Base-by-base conservation (phyloP, 2,113 vertebrate genomes). In the Cyprinodon tularosa region DNA sequence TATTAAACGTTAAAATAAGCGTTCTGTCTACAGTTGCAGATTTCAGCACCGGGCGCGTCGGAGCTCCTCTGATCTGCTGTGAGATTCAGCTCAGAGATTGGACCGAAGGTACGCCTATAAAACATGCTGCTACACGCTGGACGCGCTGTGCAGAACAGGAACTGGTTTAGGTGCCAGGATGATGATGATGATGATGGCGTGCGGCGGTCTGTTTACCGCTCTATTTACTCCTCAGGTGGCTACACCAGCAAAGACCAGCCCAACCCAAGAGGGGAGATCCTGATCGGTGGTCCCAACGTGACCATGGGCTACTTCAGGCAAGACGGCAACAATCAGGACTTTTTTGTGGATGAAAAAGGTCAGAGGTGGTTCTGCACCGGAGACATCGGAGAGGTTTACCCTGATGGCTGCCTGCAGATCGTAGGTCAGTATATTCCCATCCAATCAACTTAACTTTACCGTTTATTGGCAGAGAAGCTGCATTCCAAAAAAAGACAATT, bases 341-440 rank as follows among this genome's bases (percentile, higher is more conserved):
- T 97, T 76, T 95, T 93, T 64, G 66, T 93, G 59, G 97, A 99
- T 63, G 94, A 96, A 65, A 94, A 92, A 0, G 97, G 96, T 2
- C 97, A 99, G 91, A 94, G 96, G 22, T 99, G 98, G 98, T 99
- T 99, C 92, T 97, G 96, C 72, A 99, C 98, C 3, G 98, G 98
- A 36, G 98, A 99, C 65, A 95, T 99, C 12, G 98, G 98, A 42
- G 97, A 99, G 84, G 89, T 99, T 72, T 95, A 98, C 84, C 91
- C 97, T 0, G 98, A 99, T 67, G 98, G 98, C 13, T 99, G 97
- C 88, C 94, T 99, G 36, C 96, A 99, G 84, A 98, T 99, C 82
- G 96, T 99, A 65, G 98, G 98, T 99, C 79, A 82, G 95, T 93
- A 42, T 42, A 15, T 40, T 37, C 62, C 29, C 7, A 3, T 38